These are phyloP conservation scores for Diaphora mendica DNA, from an alignment of 2,888 invertebrate genomes.

Conservation along the genomic window DNA sequence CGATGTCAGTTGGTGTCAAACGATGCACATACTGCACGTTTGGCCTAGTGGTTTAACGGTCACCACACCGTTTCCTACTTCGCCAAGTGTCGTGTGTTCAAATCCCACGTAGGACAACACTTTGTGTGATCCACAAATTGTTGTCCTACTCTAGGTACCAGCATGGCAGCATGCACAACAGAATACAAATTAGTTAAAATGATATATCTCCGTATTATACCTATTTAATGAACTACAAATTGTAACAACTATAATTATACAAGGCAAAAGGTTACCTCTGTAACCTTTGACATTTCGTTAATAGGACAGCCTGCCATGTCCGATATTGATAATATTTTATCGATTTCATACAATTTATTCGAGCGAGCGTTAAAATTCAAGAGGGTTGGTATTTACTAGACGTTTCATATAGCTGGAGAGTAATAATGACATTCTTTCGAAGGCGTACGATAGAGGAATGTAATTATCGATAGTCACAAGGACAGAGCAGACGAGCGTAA, in stretches of 20 bases:
- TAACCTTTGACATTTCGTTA: slow-evolving; percentile 10
- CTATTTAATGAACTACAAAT: background rate
- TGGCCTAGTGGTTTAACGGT: no score
- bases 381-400: background rate
- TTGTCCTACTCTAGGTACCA: no score
- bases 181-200: background rate
- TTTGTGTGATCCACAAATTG: no score
- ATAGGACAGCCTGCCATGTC: background rate
- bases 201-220: background rate
- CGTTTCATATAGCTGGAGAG: slow-evolving; percentile 17
- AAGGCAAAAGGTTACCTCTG: background rate
- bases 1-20: background rate
- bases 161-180: background rate
- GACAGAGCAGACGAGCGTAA: slow-evolving; percentile 6
- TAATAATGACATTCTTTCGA: slow-evolving; percentile 42
- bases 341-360: slow-evolving; percentile 3
- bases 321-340: background rate
- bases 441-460: slow-evolving; percentile 33
- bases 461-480: slow-evolving; percentile 23
- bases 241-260: background rate
- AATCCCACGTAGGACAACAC: no score
- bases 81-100: no score
- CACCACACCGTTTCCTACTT: no score
- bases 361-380: background rate
- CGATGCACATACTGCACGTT: no score